A percentile compares a stretch with the other conserved stretches of the same genome.
Conservation (phyloP, 2,113 vertebrate species). For the Datnioides undecimradiatus region DNA sequence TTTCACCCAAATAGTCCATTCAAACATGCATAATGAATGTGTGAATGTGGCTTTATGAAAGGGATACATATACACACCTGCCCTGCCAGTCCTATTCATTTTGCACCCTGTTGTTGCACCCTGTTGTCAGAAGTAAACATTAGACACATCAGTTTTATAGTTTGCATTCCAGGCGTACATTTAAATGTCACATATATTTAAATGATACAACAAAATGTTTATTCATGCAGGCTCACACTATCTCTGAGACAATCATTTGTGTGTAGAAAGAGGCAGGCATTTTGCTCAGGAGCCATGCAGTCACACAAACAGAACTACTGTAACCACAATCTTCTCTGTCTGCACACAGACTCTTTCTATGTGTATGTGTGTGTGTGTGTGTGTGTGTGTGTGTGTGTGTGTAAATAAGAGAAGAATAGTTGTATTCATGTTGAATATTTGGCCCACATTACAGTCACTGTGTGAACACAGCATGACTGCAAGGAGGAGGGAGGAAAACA, state of each 20-base stretch:
- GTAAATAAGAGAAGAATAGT: slow-evolving; percentile 39
- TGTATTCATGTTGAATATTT: slow-evolving; percentile 57
- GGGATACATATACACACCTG: background rate
- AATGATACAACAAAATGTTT: slow-evolving; percentile 1
- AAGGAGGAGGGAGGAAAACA: slow-evolving; percentile 32
- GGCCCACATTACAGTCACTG: slow-evolving; percentile 29
- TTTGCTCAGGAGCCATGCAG: slow-evolving; percentile 34
- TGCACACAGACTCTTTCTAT: slow-evolving; percentile 9
- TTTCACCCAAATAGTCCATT: slow-evolving; percentile 4
- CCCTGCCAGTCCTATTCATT: background rate
- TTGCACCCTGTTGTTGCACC: background rate
- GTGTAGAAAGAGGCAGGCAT: slow-evolving; percentile 10
- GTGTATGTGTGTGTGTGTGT: slow-evolving; percentile 4
- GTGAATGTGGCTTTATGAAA: background rate
- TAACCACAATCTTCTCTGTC: slow-evolving; percentile 31
- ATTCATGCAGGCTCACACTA: background rate
- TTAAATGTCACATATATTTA: slow-evolving; percentile 24
- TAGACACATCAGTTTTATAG: background rate
- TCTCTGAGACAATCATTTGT: slow-evolving; percentile 19
- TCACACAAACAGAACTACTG: slow-evolving; percentile 40
- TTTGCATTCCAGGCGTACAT: background rate
- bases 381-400: slow-evolving; percentile 3
- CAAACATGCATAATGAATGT: slow-evolving; percentile 14
- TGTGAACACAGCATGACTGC: slow-evolving; percentile 46
- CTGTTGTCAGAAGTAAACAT: background rate